phyloP scores from a whole-genome alignment of 2,797 vertebrate genomes.

The Darevskia mixta region DNA sequence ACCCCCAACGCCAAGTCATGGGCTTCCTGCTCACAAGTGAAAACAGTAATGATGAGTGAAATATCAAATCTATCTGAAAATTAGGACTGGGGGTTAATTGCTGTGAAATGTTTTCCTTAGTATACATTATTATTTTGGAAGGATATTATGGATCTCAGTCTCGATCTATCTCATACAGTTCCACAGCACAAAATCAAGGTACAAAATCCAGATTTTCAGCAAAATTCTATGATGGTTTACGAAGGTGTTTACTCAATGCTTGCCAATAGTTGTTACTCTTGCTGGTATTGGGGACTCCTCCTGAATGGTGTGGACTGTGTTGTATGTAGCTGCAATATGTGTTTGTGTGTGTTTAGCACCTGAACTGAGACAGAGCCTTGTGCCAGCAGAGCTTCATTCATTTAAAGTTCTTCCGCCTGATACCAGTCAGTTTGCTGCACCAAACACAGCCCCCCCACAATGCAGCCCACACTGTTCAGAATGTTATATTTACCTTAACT shows the following conservation, averaged over 20 bases:
- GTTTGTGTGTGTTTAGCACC: too few species aligned
- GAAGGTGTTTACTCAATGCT: not conserved
- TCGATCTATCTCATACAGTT: too few species aligned
- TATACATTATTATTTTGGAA: not conserved
- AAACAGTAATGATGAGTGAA: not conserved
- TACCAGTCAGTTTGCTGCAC: too few species aligned
- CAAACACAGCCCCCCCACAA: too few species aligned
- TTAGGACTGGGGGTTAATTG: not conserved
- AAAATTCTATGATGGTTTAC: not conserved
- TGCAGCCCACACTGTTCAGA: not conserved
- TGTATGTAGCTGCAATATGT: too few species aligned
- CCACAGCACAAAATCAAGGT: not conserved
- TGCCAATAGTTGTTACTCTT: not conserved
- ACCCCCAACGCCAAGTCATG: too few species aligned
- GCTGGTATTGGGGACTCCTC: too few species aligned
- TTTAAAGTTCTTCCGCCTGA: too few species aligned
- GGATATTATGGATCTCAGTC: too few species aligned
- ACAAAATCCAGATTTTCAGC: not conserved
- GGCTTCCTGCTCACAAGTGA: not conserved
- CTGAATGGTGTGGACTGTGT: too few species aligned
- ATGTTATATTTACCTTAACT: slow-evolving; percentile 12
- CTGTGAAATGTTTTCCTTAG: not conserved
- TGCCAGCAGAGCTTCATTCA: too few species aligned
- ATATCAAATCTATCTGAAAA: not conserved
- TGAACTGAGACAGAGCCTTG: too few species aligned